Conservation (phyloP, 1,140 invertebrate genomes). For the Ceratosolen fusciceps region DNA sequence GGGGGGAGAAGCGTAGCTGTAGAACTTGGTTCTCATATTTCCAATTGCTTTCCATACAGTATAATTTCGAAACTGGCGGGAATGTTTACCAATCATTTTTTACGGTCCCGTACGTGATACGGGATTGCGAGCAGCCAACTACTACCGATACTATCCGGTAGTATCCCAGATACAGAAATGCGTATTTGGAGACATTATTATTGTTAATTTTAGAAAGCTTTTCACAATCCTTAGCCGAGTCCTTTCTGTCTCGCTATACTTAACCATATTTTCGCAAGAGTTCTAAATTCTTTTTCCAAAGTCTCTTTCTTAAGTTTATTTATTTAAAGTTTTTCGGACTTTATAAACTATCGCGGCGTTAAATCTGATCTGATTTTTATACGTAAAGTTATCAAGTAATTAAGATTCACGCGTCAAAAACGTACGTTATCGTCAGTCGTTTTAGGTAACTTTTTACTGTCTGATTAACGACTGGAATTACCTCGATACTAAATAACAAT, state of each 20-base stretch:
- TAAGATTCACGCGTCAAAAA: no score
- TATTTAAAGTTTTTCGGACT: no score
- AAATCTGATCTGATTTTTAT: no score
- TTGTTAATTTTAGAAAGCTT: neutral
- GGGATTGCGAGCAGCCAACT: neutral
- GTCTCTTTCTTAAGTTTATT: no score
- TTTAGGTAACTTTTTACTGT: no score
- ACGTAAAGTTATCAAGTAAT: no score
- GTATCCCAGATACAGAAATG: neutral
- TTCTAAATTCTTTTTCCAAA: neutral
- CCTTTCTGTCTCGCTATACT: neutral
- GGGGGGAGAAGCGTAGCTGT: neutral
- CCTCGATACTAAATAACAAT: no score
- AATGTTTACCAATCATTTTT: slow-evolving; percentile 1
- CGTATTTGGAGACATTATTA: neutral
- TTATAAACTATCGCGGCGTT: no score
- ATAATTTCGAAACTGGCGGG: slow-evolving; percentile 41
- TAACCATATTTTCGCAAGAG: neutral
- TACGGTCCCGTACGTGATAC: neutral
- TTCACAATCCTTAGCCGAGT: neutral
- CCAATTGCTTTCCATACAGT: neutral
- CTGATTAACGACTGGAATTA: no score
- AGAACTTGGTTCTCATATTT: slow-evolving; percentile 6
- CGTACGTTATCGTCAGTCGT: no score
- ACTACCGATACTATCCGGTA: neutral